Evolutionary conservation across 2,113 vertebrate species (phyloP).

Genomic region (Cathartes aura): DNA sequence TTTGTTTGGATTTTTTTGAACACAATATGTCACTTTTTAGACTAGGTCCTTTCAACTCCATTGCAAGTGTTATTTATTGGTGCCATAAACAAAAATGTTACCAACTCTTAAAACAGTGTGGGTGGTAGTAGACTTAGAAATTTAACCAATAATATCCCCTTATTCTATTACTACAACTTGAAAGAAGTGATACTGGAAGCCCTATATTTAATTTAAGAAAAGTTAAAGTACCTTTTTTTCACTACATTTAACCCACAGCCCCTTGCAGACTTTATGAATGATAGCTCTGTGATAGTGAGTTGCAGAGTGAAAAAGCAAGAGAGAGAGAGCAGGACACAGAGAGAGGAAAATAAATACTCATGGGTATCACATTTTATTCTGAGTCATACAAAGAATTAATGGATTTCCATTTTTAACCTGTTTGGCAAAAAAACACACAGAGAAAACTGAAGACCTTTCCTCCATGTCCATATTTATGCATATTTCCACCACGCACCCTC

Average conservation of each 20-base stretch:
- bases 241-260: not conserved
- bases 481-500: fast-evolving
- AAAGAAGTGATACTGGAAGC: not conserved
- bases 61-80: not conserved
- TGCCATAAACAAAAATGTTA: not conserved
- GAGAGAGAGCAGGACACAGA: not conserved
- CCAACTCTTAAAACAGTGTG: not conserved
- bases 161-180: not conserved
- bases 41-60: not conserved
- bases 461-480: not conserved
- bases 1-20: not conserved
- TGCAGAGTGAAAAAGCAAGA: not conserved
- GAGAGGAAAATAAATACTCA: not conserved
- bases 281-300: not conserved
- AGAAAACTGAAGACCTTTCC: not conserved
- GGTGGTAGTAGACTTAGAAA: not conserved
- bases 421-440: not conserved
- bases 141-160: not conserved
- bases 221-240: not conserved
- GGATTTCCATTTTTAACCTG: not conserved
- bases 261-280: not conserved
- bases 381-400: not conserved
- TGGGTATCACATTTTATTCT: not conserved
- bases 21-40: not conserved
- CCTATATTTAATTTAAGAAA: not conserved